Evolutionary conservation across 2,113 vertebrate species (phyloP).

Genomic region (Columba janthina): DNA sequence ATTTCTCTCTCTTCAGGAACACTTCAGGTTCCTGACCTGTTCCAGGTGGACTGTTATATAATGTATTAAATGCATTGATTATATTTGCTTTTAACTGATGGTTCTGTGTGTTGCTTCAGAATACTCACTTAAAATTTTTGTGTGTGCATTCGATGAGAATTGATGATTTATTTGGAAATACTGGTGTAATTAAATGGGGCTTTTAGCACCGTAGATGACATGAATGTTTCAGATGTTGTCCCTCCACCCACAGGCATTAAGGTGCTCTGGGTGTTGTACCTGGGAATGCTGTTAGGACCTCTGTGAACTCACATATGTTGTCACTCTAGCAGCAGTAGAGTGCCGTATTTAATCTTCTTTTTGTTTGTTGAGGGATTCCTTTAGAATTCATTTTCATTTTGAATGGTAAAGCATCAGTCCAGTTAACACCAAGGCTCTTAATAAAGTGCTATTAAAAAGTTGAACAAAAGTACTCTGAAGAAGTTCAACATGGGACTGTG

Average conservation of each 20-base stretch:
- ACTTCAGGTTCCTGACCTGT: neutral
- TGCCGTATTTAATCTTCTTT: neutral
- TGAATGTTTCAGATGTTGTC: neutral
- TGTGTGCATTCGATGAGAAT: neutral
- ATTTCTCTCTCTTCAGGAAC: neutral
- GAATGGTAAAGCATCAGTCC: neutral
- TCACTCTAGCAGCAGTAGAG: neutral
- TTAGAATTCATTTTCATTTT: conserved; percentile 4
- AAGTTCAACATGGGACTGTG: neutral
- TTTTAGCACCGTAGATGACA: neutral
- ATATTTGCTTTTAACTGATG: neutral
- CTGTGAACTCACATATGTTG: neutral
- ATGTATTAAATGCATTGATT: neutral
- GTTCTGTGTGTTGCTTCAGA: neutral
- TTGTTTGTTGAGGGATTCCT: neutral
- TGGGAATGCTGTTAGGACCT: neutral
- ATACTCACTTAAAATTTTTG: neutral
- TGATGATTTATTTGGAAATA: neutral
- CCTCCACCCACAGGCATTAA: neutral
- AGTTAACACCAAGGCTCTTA: neutral
- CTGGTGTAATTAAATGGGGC: neutral
- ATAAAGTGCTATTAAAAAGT: neutral
- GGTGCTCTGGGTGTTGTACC: neutral
- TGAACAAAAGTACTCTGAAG: neutral
- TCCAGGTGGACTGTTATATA: neutral